Conservation (phyloP, 1,140 invertebrate species). For the Drosophila tani region DNA sequence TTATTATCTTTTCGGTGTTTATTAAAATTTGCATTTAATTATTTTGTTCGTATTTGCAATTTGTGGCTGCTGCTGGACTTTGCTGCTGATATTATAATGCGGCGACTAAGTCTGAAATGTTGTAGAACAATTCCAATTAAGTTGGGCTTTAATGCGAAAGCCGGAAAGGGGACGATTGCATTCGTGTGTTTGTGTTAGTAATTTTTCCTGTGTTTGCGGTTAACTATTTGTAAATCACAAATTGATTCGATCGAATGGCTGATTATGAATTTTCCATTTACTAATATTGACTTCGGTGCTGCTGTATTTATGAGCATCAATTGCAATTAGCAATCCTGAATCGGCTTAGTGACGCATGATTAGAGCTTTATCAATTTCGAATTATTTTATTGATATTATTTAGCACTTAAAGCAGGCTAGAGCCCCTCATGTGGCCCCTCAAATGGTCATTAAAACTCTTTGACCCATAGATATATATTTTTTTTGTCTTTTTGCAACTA, state of each 20-base stretch:
- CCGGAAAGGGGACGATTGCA: not conserved
- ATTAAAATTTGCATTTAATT: constrained; percentile 80
- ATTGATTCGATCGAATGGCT: constrained; percentile 40
- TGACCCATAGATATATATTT: constrained; percentile 10
- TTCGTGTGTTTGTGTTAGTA: constrained; percentile 17
- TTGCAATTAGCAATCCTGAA: constrained; percentile 65
- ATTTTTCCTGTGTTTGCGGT: constrained; percentile 42
- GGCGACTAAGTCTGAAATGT: constrained; percentile 16
- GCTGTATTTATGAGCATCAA: constrained; percentile 48
- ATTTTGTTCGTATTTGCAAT: constrained; percentile 72
- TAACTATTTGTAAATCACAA: constrained; percentile 55
- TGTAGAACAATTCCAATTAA: constrained; percentile 33
- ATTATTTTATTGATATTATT: constrained; percentile 49
- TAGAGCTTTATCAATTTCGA: constrained; percentile 58
- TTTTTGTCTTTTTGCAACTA: not conserved
- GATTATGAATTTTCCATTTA: constrained; percentile 48
- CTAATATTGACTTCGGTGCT: constrained; percentile 27
- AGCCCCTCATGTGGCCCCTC: constrained; percentile 6
- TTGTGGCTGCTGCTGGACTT: constrained; percentile 60
- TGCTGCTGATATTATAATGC: constrained; percentile 39
- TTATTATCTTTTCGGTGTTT: constrained; percentile 50
- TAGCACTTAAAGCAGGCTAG: constrained; percentile 38
- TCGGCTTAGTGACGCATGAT: constrained; percentile 63
- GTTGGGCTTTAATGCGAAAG: constrained; percentile 39
- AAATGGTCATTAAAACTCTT: constrained; percentile 8